phyloP scores from a whole-genome alignment of 1,140 invertebrate species.

The Drosophila serrata region DNA sequence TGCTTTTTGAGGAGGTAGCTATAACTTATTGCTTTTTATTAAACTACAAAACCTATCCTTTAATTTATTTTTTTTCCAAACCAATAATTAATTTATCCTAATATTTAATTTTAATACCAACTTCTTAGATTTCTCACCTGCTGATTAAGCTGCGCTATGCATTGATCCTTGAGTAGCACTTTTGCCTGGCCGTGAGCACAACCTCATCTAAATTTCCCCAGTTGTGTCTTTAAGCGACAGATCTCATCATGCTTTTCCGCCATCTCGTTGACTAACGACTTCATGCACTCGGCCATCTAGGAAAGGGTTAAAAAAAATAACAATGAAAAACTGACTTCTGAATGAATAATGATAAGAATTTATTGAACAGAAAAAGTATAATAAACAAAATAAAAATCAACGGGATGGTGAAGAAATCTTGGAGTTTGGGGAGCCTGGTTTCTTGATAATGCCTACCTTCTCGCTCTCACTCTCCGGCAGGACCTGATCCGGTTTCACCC shows the following conservation, averaged over 20 bases:
- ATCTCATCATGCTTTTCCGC: conserved; percentile 81
- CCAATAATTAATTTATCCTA: too few relatives aligned
- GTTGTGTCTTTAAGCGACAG: conserved; percentile 53
- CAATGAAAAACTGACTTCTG: not conserved
- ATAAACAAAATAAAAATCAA: conserved; percentile 1
- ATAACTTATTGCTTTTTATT: too few relatives aligned
- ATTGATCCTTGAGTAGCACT: conserved; percentile 78
- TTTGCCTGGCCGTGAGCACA: conserved; percentile 74
- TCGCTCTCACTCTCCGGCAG: conserved; percentile 60
- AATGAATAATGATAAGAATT: conserved; percentile 13
- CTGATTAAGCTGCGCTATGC: conserved; percentile 70
- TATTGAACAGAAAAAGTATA: conserved; percentile 42
- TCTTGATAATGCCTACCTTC: conserved; percentile 56
- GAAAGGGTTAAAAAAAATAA: conserved; percentile 16
- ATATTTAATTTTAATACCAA: too few relatives aligned
- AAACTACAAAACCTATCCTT: too few relatives aligned
- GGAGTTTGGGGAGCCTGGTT: not conserved
- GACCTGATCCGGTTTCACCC: conserved; percentile 25
- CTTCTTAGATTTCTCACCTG: conserved; percentile 55
- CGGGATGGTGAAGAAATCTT: not conserved
- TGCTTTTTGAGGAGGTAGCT: too few relatives aligned
- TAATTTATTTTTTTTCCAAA: too few relatives aligned
- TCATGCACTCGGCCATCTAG: conserved; percentile 59
- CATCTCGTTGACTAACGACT: conserved; percentile 73
- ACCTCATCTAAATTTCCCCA: conserved; percentile 71